Conservation (phyloP, 2,113 vertebrate genomes). For the Alces alces region DNA sequence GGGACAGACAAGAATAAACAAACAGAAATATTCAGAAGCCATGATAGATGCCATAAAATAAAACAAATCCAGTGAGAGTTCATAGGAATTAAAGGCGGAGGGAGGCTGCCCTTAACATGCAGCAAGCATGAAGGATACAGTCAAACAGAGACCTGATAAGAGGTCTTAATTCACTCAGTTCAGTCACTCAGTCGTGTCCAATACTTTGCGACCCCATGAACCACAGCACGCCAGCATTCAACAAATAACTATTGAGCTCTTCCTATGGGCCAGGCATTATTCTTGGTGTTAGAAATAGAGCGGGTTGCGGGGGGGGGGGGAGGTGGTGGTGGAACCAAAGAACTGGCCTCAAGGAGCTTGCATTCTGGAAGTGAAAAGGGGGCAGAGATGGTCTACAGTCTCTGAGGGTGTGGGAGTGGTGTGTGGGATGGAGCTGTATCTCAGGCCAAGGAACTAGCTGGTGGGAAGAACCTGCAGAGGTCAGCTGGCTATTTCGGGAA, state of each 20-base stretch:
- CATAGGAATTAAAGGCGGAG: background rate
- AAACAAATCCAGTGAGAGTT: background rate
- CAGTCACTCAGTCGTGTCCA: background rate
- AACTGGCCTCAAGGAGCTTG: background rate
- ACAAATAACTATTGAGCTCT: background rate
- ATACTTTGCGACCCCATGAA: too few species aligned
- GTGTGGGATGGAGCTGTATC: background rate
- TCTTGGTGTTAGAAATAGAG: background rate
- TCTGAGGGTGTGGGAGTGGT: background rate
- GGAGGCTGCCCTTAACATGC: background rate
- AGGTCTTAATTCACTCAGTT: background rate
- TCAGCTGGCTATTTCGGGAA: background rate
- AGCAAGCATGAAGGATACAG: background rate
- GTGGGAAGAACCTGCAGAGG: background rate
- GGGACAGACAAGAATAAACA: background rate
- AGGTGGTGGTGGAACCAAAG: background rate
- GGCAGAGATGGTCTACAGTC: background rate
- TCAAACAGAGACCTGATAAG: background rate
- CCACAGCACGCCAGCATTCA: background rate
- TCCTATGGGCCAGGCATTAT: background rate
- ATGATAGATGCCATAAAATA: background rate
- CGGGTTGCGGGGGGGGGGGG: too few species aligned
- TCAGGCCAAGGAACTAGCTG: background rate
- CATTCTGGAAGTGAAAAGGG: background rate
- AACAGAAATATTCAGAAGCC: background rate